Conservation (phyloP, 2,888 invertebrate species). For the Cerastoderma edule region DNA sequence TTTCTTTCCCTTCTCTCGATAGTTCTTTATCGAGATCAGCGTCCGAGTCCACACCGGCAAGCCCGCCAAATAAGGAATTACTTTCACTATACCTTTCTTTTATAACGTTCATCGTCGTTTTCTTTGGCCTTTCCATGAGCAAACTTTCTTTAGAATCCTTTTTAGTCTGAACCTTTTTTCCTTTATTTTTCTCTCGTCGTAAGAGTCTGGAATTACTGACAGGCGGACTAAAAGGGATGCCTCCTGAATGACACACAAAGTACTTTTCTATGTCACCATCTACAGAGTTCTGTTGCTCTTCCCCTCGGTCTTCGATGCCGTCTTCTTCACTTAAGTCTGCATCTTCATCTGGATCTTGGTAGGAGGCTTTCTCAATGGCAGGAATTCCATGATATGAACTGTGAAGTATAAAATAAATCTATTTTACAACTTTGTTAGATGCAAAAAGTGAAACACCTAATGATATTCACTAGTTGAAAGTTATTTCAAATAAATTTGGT, state of each 20-base stretch:
- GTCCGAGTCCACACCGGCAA: conserved; percentile 76
- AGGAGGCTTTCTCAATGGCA: conserved; percentile 23
- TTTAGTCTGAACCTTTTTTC: conserved; percentile 47
- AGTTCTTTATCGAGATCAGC: conserved; percentile 70
- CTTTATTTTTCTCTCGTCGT: conserved; percentile 67
- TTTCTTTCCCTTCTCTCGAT: conserved; percentile 66
- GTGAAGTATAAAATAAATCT: too few species aligned
- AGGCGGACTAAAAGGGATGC: conserved; percentile 71
- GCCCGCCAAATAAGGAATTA: conserved; percentile 68
- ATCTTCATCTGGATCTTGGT: conserved; percentile 57
- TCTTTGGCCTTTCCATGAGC: conserved; percentile 52
- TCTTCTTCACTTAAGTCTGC: conserved; percentile 65
- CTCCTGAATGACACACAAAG: conserved; percentile 38
- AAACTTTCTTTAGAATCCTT: conserved; percentile 62
- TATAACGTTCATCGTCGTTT: conserved; percentile 66
- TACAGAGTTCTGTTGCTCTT: conserved; percentile 56
- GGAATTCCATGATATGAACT: too few species aligned
- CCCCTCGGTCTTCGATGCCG: conserved; percentile 48
- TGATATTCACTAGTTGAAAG: too few species aligned
- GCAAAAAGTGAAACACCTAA: too few species aligned
- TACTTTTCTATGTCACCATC: conserved; percentile 54
- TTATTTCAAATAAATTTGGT: too few species aligned
- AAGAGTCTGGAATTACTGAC: conserved; percentile 56
- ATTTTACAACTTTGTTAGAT: too few species aligned
- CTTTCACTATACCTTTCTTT: conserved; percentile 70